Evolutionary conservation across 2,113 vertebrate species (phyloP).

Genomic region (Chloebia gouldiae): DNA sequence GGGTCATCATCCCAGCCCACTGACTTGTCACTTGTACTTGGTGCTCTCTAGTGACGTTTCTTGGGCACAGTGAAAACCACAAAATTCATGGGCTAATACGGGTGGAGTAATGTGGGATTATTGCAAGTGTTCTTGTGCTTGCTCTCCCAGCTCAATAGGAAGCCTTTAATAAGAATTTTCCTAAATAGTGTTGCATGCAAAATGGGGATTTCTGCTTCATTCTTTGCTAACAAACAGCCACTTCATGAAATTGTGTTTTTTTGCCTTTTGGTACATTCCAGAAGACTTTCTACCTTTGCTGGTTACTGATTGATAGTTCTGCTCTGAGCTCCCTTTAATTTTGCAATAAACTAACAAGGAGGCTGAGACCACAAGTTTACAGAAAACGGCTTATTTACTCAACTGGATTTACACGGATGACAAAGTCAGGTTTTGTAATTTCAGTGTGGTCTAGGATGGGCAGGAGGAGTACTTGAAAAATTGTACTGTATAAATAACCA

Average conservation of each 20-base stretch:
- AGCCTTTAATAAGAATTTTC: slow-evolving; percentile 71
- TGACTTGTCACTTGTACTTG: neutral
- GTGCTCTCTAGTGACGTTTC: slow-evolving; percentile 31
- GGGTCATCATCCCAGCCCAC: slow-evolving; percentile 34
- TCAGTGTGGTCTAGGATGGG: slow-evolving; percentile 68
- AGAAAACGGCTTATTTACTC: slow-evolving; percentile 75
- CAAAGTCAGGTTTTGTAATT: slow-evolving; percentile 70
- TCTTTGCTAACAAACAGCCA: slow-evolving; percentile 55
- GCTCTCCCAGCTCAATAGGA: slow-evolving; percentile 60
- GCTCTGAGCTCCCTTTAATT: slow-evolving; percentile 73
- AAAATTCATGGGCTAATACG: slow-evolving; percentile 44
- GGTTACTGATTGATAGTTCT: slow-evolving; percentile 77
- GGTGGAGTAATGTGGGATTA: slow-evolving; percentile 39
- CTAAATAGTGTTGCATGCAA: slow-evolving; percentile 47
- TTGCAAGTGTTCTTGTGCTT: slow-evolving; percentile 49
- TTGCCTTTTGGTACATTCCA: slow-evolving; percentile 52
- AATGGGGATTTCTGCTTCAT: slow-evolving; percentile 12
- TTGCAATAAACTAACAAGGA: slow-evolving; percentile 80
- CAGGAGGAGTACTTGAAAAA: slow-evolving; percentile 57
- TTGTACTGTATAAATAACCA: slow-evolving; percentile 50
- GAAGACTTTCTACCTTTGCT: slow-evolving; percentile 70
- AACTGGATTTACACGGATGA: slow-evolving; percentile 63
- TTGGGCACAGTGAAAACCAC: slow-evolving; percentile 37
- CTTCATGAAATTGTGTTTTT: slow-evolving; percentile 46
- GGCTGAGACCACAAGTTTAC: slow-evolving; percentile 73